These are phyloP conservation scores for Perithous albicinctus DNA, from an alignment of 2,888 invertebrate species.

Conservation along the genomic window DNA sequence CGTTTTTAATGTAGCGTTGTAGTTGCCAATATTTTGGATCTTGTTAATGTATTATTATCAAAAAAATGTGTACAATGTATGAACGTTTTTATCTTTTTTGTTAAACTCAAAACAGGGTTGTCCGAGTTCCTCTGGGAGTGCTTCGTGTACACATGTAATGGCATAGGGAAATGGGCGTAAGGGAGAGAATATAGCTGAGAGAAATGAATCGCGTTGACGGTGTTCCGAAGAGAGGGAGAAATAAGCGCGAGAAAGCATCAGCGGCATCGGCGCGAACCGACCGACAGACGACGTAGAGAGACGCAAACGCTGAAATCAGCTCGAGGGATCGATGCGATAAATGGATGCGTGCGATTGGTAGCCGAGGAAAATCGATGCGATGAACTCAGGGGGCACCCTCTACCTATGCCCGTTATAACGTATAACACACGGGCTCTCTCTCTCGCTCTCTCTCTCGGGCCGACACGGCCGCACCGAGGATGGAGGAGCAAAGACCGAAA, in stretches of 20 bases:
- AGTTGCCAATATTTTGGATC: too few species aligned
- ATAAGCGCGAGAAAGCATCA: conserved; percentile 40
- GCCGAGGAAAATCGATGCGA: conserved; percentile 83
- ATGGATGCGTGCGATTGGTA: conserved; percentile 91
- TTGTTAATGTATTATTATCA: too few species aligned
- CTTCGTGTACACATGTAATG: background rate
- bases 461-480: conserved; percentile 84
- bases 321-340: conserved; percentile 90
- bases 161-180: background rate
- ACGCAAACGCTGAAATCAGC: conserved; percentile 84
- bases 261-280: conserved; percentile 37
- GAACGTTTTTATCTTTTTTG: too few species aligned
- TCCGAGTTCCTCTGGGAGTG: too few species aligned
- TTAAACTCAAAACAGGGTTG: too few species aligned
- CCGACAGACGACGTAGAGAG: conserved; percentile 67
- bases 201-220: conserved; percentile 56
- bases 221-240: conserved; percentile 35
- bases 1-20: too few species aligned
- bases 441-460: too few species aligned
- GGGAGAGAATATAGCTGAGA: conserved; percentile 10
- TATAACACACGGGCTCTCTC: conserved; percentile 69
- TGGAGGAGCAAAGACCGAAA: conserved; percentile 89
- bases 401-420: conserved; percentile 67
- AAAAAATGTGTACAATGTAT: too few species aligned
- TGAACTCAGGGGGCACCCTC: conserved; percentile 76